phyloP scores from a whole-genome alignment of 2,113 vertebrate species.

The Indicator indicator region DNA sequence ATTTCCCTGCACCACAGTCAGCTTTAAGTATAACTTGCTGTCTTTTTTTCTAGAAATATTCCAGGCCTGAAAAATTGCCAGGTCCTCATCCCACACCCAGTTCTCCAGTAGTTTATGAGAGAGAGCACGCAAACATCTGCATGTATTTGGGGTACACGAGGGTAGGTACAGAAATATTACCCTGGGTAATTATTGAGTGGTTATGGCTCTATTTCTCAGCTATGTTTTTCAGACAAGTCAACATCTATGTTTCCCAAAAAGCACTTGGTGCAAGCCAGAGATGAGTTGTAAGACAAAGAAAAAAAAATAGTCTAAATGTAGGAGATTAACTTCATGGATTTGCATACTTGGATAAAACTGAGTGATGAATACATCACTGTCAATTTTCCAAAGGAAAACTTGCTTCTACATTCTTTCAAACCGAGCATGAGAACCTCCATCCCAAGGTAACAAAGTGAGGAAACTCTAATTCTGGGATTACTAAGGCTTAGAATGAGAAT shows the following conservation, averaged over 20 bases:
- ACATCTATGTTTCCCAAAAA: conserved; percentile 7
- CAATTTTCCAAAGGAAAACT: neutral
- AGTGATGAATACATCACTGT: neutral
- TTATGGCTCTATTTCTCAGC: conserved; percentile 55
- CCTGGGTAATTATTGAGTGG: conserved; percentile 27
- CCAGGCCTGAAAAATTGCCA: conserved; percentile 65
- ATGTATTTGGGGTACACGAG: conserved; percentile 40
- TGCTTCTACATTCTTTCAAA: neutral
- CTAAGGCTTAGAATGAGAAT: neutral
- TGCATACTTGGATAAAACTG: neutral
- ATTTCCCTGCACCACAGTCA: neutral
- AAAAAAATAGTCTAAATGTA: neutral
- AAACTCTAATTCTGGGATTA: neutral
- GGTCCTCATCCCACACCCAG: conserved; percentile 62
- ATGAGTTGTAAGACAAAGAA: neutral
- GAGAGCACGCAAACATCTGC: conserved; percentile 64
- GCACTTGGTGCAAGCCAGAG: neutral
- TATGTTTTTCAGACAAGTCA: conserved; percentile 46
- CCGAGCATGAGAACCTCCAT: neutral
- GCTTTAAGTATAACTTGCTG: conserved; percentile 39
- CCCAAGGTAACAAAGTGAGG: neutral
- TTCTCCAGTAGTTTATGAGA: conserved; percentile 60
- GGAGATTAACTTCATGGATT: neutral
- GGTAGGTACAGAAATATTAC: conserved; percentile 63
- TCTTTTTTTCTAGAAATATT: conserved; percentile 60